A percentile compares a stretch with the other conserved stretches of the same genome.
phyloP scores from a whole-genome alignment of 2,113 vertebrate species.

The Alligator mississippiensis region DNA sequence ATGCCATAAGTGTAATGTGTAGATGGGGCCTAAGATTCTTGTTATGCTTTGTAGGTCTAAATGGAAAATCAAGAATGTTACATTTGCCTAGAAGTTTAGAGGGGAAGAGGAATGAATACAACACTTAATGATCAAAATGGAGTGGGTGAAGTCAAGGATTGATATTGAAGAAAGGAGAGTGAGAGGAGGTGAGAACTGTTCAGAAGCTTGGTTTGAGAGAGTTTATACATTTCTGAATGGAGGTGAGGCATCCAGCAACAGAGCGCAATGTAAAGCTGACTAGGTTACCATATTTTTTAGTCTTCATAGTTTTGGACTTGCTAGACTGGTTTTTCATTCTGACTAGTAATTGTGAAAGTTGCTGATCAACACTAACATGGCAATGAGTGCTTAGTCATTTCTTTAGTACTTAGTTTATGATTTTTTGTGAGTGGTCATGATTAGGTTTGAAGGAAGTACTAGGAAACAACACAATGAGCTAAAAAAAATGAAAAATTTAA shows the following conservation, averaged over 20 bases:
- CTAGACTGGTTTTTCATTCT: not conserved
- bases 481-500: not conserved
- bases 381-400: not conserved
- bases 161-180: not conserved
- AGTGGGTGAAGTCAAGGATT: not conserved
- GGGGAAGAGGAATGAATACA: not conserved
- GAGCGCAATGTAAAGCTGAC: accelerated
- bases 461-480: not conserved
- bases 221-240: not conserved
- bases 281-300: not conserved
- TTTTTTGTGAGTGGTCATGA: not conserved
- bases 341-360: not conserved
- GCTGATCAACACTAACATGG: not conserved
- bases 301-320: not conserved
- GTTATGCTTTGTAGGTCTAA: conserved; percentile 5
- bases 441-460: not conserved
- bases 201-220: not conserved
- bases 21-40: not conserved
- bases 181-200: not conserved
- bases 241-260: too few species aligned
- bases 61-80: conserved; percentile 40
- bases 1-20: too few species aligned
- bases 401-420: not conserved
- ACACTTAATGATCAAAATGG: not conserved
- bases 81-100: not conserved